Percentiles rank a stretch among this genome's conserved stretches.
Conservation (phyloP, 2,113 vertebrate species). For the Theristicus caerulescens region DNA sequence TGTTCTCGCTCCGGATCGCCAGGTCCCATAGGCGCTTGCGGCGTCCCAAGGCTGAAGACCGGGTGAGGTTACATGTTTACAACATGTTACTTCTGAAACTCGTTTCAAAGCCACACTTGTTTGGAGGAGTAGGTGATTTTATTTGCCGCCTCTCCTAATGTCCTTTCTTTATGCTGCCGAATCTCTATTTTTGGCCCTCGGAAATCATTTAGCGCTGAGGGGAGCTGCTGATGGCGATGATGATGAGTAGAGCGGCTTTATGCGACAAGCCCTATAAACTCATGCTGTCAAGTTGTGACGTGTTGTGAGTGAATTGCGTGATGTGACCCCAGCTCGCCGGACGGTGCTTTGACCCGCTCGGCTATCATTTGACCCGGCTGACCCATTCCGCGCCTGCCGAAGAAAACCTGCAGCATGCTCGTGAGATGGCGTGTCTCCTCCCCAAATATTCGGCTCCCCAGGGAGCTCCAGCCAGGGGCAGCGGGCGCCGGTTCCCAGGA, state of each 20-base stretch:
- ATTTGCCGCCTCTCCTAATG: neutral
- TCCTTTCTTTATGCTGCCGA: neutral
- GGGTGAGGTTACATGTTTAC: neutral
- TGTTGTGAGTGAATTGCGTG: accelerated
- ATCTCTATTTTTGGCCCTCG: accelerated
- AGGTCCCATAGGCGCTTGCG: neutral
- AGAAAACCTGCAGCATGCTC: neutral
- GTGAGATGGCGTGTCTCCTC: neutral
- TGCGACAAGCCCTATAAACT: neutral
- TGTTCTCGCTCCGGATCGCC: neutral
- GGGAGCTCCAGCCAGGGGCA: neutral
- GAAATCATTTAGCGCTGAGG: neutral
- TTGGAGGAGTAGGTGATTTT: neutral
- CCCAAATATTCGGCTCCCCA: neutral
- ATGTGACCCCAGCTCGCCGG: neutral
- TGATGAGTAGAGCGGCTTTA: accelerated
- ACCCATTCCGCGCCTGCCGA: neutral
- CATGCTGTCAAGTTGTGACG: accelerated
- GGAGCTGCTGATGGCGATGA: neutral
- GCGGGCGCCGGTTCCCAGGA: accelerated
- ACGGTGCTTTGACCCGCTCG: neutral
- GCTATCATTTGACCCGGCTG: neutral
- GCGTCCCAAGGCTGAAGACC: accelerated
- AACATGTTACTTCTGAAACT: neutral
- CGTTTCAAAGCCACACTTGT: accelerated